phyloP scores from a whole-genome alignment of 2,888 invertebrate genomes.

The Hyalella azteca region DNA sequence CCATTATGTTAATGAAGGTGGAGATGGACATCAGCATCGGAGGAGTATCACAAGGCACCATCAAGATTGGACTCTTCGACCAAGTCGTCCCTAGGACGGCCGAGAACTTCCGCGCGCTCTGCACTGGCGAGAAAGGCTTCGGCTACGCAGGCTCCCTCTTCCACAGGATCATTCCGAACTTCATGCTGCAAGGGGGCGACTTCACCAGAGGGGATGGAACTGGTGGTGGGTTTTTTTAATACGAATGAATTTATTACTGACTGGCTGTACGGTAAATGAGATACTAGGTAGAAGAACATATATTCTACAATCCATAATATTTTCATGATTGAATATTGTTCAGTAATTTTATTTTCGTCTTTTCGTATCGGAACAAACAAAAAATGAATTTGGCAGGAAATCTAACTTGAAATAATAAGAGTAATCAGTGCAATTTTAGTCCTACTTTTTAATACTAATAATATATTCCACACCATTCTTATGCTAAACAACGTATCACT shows the following conservation, averaged over 20 bases:
- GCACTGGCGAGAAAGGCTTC: constrained; percentile 73
- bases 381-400: too few relatives aligned
- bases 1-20: constrained; percentile 69
- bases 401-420: too few relatives aligned
- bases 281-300: background rate
- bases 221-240: constrained; percentile 41
- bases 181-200: constrained; percentile 76
- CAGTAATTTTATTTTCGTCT: background rate
- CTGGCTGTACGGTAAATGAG: background rate
- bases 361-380: background rate
- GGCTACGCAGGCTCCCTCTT: constrained; percentile 84
- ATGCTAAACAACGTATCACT: too few relatives aligned
- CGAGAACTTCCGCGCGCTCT: constrained; percentile 81
- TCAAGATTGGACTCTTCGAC: constrained; percentile 86
- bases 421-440: too few relatives aligned
- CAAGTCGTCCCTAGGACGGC: constrained; percentile 91
- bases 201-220: constrained; percentile 59
- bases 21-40: constrained; percentile 86
- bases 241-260: background rate
- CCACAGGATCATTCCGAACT: constrained; percentile 86
- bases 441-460: too few relatives aligned
- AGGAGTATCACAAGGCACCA: constrained; percentile 66
- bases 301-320: background rate
- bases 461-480: too few relatives aligned
- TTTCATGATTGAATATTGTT: background rate